A percentile compares a stretch with the other conserved stretches of the same genome.
Conservation (phyloP, 35 echinoderm and acorn worm genomes). For the Amphiura filiformis region DNA sequence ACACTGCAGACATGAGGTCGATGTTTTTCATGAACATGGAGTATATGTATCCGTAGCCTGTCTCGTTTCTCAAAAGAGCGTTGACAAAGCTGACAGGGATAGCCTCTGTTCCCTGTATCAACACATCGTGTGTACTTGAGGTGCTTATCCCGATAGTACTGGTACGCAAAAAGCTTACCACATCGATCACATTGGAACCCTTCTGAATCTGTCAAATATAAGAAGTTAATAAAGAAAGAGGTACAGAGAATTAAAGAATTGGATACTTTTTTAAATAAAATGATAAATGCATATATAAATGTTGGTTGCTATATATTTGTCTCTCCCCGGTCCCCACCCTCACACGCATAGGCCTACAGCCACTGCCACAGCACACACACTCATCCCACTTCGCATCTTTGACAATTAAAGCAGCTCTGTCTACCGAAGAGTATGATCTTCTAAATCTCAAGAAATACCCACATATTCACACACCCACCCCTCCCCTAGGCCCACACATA, state of each 20-base stretch:
- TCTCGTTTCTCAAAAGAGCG: conserved; percentile 93
- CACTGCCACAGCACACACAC: too few relatives aligned
- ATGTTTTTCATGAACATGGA: conserved; percentile 94
- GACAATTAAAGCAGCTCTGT: too few relatives aligned
- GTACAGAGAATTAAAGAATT: neutral
- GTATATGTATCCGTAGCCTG: conserved; percentile 79
- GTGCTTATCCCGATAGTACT: conserved; percentile 90
- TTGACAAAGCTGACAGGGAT: conserved; percentile 81
- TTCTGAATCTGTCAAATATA: conserved; percentile 38
- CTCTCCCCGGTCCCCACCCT: neutral
- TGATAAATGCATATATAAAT: neutral
- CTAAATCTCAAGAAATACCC: too few relatives aligned
- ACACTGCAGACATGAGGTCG: conserved; percentile 84
- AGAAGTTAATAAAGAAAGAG: neutral
- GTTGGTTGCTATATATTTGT: neutral
- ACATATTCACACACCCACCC: too few relatives aligned
- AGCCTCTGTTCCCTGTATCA: conserved; percentile 77
- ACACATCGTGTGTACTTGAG: too few relatives aligned
- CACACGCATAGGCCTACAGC: too few relatives aligned
- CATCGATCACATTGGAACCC: conserved; percentile 87
- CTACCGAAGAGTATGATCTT: too few relatives aligned
- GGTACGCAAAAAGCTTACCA: conserved; percentile 92
- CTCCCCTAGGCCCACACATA: too few relatives aligned
- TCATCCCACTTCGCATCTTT: too few relatives aligned
- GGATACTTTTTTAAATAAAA: too few relatives aligned